Evolutionary conservation across 2,888 invertebrate genomes (phyloP).

Genomic region (Aphidoletes aphidimyza): DNA sequence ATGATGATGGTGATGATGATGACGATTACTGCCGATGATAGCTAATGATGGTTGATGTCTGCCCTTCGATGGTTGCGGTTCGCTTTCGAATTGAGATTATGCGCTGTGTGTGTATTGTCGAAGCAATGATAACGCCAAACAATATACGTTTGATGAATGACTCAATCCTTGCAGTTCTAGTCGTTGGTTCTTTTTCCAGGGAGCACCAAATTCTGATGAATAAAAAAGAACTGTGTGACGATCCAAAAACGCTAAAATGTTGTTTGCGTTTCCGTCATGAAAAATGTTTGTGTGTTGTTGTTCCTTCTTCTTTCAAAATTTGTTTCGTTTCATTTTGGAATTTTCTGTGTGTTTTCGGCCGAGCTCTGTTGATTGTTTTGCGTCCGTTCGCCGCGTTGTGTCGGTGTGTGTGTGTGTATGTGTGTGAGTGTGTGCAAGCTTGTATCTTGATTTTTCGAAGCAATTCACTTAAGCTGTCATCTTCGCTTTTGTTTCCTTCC

Average conservation of each 20-base stretch:
- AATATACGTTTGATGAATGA: constrained; percentile 45
- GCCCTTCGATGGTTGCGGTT: constrained; percentile 8
- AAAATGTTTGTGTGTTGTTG: background rate
- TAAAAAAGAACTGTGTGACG: background rate
- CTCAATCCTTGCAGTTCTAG: constrained; percentile 11
- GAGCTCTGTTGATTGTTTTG: constrained; percentile 6
- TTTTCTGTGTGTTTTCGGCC: background rate
- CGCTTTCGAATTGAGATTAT: background rate
- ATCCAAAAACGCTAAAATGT: background rate
- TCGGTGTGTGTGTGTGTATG: background rate
- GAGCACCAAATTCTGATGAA: background rate
- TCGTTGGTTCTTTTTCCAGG: background rate
- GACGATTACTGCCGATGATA: too few relatives aligned
- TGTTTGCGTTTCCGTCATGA: constrained; percentile 21
- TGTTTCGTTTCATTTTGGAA: constrained; percentile 36
- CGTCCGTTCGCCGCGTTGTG: background rate
- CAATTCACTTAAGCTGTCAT: constrained; percentile 51
- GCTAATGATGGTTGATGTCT: too few relatives aligned
- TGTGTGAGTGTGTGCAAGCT: background rate
- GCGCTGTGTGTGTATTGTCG: background rate
- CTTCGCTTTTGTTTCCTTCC: constrained; percentile 23
- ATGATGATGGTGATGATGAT: too few relatives aligned
- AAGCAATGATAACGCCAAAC: constrained; percentile 29
- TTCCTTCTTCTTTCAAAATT: background rate
- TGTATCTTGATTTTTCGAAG: background rate